These are phyloP conservation scores for Eutrigla gurnardus DNA, from an alignment of 2,797 vertebrate genomes.

Conservation along the genomic window DNA sequence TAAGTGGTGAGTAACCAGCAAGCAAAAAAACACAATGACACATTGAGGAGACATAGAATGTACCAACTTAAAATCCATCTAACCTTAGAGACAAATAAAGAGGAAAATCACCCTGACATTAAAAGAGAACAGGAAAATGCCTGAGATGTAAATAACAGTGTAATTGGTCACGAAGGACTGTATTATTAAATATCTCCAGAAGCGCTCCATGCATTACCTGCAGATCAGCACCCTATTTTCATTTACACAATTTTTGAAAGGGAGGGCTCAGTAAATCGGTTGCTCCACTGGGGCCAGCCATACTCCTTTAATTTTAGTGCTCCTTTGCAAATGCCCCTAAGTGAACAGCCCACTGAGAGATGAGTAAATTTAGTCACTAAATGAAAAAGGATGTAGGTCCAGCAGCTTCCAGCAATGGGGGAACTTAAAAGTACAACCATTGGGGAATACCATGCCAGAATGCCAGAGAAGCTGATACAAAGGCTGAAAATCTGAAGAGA, in stretches of 20 bases:
- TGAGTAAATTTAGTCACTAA: conserved; percentile 40
- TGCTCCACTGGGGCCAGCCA: conserved; percentile 34
- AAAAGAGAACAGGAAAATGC: conserved; percentile 20
- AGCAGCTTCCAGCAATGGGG: conserved; percentile 31
- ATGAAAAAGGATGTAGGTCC: conserved; percentile 45
- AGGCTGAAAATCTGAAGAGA: conserved; percentile 26
- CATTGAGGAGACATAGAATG: conserved; percentile 6
- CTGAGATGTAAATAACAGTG: conserved; percentile 25
- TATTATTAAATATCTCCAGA: conserved; percentile 27
- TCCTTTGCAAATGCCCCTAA: conserved; percentile 45
- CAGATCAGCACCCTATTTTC: conserved; percentile 29
- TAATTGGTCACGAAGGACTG: conserved; percentile 27
- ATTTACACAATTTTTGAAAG: conserved; percentile 37
- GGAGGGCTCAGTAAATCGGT: conserved; percentile 43
- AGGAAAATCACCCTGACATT: conserved; percentile 29
- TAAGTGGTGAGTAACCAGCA: conserved; percentile 17
- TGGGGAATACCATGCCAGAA: conserved; percentile 27
- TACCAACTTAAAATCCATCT: conserved; percentile 17
- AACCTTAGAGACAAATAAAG: conserved; percentile 11
- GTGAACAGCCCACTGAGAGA: conserved; percentile 48
- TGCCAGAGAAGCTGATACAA: conserved; percentile 30
- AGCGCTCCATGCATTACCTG: conserved; percentile 16
- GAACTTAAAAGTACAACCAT: conserved; percentile 27
- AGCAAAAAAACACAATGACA: not conserved
- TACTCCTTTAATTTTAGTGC: conserved; percentile 42